Evolutionary conservation across 30 jellyfish, hydroid and myxozoan genomes (phyloP).

Genomic region (Morbakka virulenta): DNA sequence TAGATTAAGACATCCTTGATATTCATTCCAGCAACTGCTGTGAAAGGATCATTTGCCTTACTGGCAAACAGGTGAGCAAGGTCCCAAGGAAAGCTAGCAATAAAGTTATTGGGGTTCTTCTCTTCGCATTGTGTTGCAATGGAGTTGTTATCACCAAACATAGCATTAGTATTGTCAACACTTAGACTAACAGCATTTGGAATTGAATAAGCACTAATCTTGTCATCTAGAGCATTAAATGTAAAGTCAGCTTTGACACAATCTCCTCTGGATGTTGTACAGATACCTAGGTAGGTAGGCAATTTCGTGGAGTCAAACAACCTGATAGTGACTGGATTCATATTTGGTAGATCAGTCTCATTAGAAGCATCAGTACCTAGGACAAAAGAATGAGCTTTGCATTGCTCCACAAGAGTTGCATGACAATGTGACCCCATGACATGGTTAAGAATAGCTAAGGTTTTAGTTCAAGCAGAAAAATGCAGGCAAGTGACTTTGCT

Average conservation of each 20-base stretch:
- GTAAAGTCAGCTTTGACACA: too few relatives aligned
- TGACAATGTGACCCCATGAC: too few relatives aligned
- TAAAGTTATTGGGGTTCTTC: slow-evolving; percentile 25
- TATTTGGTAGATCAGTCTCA: slow-evolving; percentile 58
- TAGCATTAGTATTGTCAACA: slow-evolving; percentile 57
- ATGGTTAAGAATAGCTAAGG: too few relatives aligned
- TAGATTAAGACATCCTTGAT: slow-evolving; percentile 38
- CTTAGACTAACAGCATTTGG: slow-evolving; percentile 33
- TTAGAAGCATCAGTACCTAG: slow-evolving; percentile 69
- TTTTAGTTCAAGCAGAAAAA: slow-evolving; percentile 45
- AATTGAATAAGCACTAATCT: too few relatives aligned
- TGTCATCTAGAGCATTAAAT: too few relatives aligned
- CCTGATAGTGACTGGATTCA: slow-evolving; percentile 52
- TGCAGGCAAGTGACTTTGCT: slow-evolving; percentile 39
- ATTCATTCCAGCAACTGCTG: slow-evolving; percentile 27
- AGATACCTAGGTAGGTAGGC: slow-evolving; percentile 41
- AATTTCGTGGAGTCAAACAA: slow-evolving; percentile 46
- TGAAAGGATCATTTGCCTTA: slow-evolving; percentile 27
- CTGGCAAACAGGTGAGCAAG: slow-evolving; percentile 68
- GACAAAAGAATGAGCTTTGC: slow-evolving; percentile 32
- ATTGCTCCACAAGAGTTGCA: slow-evolving; percentile 40
- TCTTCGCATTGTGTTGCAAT: slow-evolving; percentile 22
- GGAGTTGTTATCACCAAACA: slow-evolving; percentile 50
- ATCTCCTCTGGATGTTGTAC: too few relatives aligned
- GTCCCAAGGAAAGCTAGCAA: slow-evolving; percentile 72